Evolutionary conservation across 2,113 vertebrate genomes (phyloP).

Genomic region (Tychaedon coryphoeus): DNA sequence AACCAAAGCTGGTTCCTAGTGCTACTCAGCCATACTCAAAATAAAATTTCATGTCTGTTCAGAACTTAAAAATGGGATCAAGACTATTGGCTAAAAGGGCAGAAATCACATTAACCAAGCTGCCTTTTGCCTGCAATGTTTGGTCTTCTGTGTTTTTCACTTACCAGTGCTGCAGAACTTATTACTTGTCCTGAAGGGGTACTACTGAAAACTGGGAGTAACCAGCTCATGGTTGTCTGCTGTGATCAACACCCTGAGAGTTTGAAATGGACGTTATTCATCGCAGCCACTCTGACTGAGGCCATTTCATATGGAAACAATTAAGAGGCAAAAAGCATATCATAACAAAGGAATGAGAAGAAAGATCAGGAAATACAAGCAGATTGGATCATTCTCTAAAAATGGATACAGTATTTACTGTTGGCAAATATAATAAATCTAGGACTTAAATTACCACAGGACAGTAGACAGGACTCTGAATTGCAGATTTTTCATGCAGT

Average conservation of each 20-base stretch:
- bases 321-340: conserved; percentile 51
- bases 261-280: background rate
- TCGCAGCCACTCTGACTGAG: background rate
- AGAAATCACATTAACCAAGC: background rate
- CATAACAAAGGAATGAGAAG: conserved; percentile 55
- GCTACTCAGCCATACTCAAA: background rate
- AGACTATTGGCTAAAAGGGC: background rate
- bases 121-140: background rate
- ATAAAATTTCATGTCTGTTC: background rate
- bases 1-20: background rate
- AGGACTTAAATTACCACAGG: background rate
- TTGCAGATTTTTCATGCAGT: background rate
- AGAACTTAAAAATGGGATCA: background rate
- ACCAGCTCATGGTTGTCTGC: background rate
- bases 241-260: conserved; percentile 6
- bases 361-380: conserved; percentile 53
- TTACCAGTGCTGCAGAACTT: background rate
- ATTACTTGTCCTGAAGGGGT: background rate
- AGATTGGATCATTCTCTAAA: conserved; percentile 40
- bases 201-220: background rate
- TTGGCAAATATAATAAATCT: background rate
- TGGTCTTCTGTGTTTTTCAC: background rate
- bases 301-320: conserved; percentile 43
- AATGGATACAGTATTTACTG: conserved; percentile 37
- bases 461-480: background rate